Conservation (phyloP, 1,140 invertebrate genomes). For the Steinernema feltiae region DNA sequence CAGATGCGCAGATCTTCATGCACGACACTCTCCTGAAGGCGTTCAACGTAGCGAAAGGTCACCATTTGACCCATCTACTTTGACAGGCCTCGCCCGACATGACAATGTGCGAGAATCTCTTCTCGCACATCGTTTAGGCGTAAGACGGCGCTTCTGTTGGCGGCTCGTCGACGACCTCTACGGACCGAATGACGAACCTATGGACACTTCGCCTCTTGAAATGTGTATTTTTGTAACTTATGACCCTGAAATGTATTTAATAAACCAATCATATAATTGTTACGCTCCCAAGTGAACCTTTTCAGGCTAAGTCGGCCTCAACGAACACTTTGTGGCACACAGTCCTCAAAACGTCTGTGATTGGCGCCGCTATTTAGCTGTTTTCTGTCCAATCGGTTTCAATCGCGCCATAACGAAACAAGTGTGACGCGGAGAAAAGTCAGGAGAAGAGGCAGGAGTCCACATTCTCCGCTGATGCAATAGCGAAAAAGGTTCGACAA, state of each 20-base stretch:
- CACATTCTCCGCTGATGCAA: too few species aligned
- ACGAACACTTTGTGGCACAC: not conserved
- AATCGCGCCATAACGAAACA: too few species aligned
- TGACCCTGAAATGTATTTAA: not conserved
- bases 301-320: not conserved
- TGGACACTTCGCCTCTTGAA: not conserved
- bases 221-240: not conserved
- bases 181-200: not conserved
- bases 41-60: not conserved
- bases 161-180: not conserved
- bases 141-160: not conserved
- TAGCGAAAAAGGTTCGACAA: too few species aligned
- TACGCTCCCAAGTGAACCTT: not conserved
- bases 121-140: not conserved
- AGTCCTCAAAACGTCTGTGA: too few species aligned
- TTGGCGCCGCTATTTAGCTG: too few species aligned
- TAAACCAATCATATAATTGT: not conserved
- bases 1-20: conserved; percentile 11
- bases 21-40: not conserved
- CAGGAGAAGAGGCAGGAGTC: too few species aligned
- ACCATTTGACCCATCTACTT: not conserved
- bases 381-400: too few species aligned
- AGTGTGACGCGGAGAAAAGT: too few species aligned
- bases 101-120: not conserved
- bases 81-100: conserved; percentile 3